These are phyloP conservation scores for Neotoxoptera formosana DNA, from an alignment of 1,140 invertebrate genomes.

Conservation along the genomic window DNA sequence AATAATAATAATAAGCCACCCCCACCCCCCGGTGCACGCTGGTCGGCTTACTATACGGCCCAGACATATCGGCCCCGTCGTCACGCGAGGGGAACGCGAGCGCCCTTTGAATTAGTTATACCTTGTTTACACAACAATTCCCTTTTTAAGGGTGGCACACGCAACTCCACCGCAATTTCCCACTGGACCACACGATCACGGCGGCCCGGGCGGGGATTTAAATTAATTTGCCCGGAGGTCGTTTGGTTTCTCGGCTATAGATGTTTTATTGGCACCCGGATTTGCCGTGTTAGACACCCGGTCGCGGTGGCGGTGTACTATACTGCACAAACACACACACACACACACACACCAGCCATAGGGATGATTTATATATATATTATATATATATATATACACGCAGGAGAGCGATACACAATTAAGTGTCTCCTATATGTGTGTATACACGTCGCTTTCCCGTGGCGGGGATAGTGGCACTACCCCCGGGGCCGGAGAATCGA, in stretches of 20 bases:
- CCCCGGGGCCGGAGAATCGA: neutral
- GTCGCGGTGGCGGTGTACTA: neutral
- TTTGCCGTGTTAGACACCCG: slow-evolving; percentile 24
- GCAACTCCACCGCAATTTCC: slow-evolving; percentile 44
- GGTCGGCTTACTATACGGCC: neutral
- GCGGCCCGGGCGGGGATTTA: slow-evolving; percentile 2
- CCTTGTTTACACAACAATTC: slow-evolving; percentile 55
- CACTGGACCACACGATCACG: neutral
- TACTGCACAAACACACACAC: neutral
- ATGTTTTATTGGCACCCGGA: slow-evolving; percentile 51
- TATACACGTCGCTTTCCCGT: neutral
- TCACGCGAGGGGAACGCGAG: neutral
- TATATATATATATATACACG: neutral
- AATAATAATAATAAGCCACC: slow-evolving; percentile 8
- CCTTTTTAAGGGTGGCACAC: slow-evolving; percentile 38
- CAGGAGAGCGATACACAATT: neutral
- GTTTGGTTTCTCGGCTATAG: slow-evolving; percentile 52
- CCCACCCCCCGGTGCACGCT: neutral
- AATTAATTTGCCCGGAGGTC: slow-evolving; percentile 56
- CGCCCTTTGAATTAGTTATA: slow-evolving; percentile 52
- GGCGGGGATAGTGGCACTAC: neutral
- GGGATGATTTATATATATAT: neutral
- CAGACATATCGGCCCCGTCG: neutral
- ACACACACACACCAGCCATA: neutral
- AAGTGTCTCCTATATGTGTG: neutral